These are phyloP conservation scores for Andrena camellia DNA, from an alignment of 2,888 invertebrate genomes.

Conservation along the genomic window DNA sequence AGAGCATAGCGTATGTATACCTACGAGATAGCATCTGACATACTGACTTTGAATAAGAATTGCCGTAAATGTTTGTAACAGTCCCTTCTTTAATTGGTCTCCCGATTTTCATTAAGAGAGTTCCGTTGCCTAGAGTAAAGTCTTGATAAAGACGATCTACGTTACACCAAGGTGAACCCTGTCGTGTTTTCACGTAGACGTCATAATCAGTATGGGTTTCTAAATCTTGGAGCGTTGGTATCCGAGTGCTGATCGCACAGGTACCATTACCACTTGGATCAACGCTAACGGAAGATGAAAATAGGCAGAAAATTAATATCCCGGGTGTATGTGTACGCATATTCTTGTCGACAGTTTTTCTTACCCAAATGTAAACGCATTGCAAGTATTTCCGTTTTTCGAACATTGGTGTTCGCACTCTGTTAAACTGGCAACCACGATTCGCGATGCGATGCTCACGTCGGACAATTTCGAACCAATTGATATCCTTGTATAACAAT, in stretches of 20 bases:
- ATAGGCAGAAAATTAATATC: neutral
- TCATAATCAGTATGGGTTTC: constrained; percentile 88
- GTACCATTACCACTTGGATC: constrained; percentile 88
- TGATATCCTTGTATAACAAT: constrained; percentile 86
- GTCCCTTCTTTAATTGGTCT: neutral
- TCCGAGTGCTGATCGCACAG: constrained; percentile 86
- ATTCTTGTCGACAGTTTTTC: constrained; percentile 51
- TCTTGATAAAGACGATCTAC: neutral
- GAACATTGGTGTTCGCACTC: constrained; percentile 86
- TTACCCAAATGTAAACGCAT: constrained; percentile 87
- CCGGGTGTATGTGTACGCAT: neutral
- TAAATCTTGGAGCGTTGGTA: constrained; percentile 86
- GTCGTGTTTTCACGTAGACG: constrained; percentile 86
- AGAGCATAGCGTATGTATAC: neutral
- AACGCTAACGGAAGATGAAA: constrained; percentile 84
- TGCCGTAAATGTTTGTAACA: neutral
- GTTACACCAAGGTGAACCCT: constrained; percentile 21
- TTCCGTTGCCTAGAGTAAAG: neutral
- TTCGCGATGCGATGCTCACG: constrained; percentile 83
- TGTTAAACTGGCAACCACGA: constrained; percentile 82
- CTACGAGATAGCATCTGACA: neutral
- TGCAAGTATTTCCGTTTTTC: constrained; percentile 84
- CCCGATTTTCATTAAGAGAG: neutral
- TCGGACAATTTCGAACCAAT: constrained; percentile 85
- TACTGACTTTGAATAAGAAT: constrained; percentile 11